Base-by-base conservation (phyloP, 2,113 vertebrate genomes). In the Morphnarchus princeps region DNA sequence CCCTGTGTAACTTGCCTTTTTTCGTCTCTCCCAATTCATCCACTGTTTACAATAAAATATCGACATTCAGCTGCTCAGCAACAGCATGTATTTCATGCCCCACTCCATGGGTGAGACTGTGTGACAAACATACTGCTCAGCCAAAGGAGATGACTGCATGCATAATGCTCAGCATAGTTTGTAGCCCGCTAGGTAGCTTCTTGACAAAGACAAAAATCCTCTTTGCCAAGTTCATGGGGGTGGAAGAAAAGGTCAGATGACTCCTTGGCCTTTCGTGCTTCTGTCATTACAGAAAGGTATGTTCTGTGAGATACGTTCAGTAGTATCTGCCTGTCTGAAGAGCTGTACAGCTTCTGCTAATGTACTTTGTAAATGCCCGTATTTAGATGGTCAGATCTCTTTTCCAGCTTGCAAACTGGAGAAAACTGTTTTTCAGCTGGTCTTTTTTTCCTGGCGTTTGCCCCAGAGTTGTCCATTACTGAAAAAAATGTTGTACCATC, bases 161-260 rank as follows among this genome's bases (percentile, higher is more conserved):
- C 12, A 0, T 65, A 73, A 45, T 11, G 18, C 40, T 82, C 61
- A 52, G 43, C 29, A 5, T 42, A 20, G 38, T 54, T 29, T 26
- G 12, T 45, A 66, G 55, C 87, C 71, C 36, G 3, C 55, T 20
- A 50, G 83, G 83, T 50, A 86, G 40, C 40, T 84, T 42, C 42
- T 74, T 74, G 89, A 85, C 80, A 90, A 72, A 84, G 86, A 85
- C 63, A 90, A 82, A 78, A 76, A 82, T 84, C 65, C 36, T 59
- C 72, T 91, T 88, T 96, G 86, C 77, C 87, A 94, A 38, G 49
- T 83, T 94, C 85, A 28, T 71, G 65, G 78, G 81, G 82, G 71
- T 92, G 82, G 96, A 97, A 65, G 91, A 92, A 96, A 97, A 98
- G 96, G 93, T 98, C 95, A 89, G 89, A 92, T 90, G 91, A 69